Evolutionary conservation across 2,113 vertebrate species (phyloP).

Genomic region (Python bivittatus): DNA sequence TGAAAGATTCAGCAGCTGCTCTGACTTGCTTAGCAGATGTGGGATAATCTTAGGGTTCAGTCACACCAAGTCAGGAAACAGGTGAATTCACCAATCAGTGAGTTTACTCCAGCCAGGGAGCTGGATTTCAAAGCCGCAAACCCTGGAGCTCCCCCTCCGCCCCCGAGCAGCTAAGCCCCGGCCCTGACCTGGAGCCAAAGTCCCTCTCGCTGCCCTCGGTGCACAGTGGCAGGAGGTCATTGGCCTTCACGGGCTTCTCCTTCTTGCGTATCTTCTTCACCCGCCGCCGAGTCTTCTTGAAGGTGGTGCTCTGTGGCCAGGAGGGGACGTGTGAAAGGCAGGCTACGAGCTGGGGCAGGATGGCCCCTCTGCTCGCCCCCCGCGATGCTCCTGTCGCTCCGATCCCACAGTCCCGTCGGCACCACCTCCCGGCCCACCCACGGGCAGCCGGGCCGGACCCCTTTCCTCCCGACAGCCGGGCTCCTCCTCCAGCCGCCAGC

Average conservation of each 20-base stretch:
- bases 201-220: constrained; percentile 78
- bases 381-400: no score
- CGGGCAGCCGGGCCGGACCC: neutral
- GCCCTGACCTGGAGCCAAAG: constrained; percentile 82
- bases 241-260: constrained; percentile 68
- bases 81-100: neutral
- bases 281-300: constrained; percentile 85
- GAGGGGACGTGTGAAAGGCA: neutral
- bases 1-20: no score
- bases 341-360: neutral
- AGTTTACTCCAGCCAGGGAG: neutral
- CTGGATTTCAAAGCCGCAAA: neutral
- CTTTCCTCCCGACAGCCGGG: neutral
- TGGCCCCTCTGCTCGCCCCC: rapidly evolving
- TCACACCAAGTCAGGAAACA: neutral
- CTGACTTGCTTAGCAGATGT: neutral
- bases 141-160: no score
- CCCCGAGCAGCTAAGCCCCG: neutral
- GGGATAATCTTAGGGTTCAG: neutral
- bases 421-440: neutral
- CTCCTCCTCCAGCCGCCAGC: neutral
- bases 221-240: constrained; percentile 63
- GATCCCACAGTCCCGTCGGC: neutral
- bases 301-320: constrained; percentile 68
- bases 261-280: constrained; percentile 89